These are phyloP conservation scores for Numenius phaeopus DNA, from an alignment of 2,797 vertebrate genomes.

Conservation along the genomic window DNA sequence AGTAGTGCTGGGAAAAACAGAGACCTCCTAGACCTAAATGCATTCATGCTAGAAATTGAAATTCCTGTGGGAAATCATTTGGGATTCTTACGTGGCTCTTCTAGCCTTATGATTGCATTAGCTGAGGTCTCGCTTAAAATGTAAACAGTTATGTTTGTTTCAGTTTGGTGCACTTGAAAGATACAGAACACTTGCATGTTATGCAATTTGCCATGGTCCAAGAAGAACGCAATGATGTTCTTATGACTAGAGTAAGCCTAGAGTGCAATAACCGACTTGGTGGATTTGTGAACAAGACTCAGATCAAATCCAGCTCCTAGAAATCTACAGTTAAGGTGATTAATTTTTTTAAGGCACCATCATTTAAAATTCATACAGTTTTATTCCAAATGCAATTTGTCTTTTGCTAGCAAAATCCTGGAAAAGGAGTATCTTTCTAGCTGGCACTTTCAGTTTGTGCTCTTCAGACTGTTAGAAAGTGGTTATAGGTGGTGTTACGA, in stretches of 20 bases:
- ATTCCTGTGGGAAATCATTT: neutral
- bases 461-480: neutral
- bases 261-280: neutral
- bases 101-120: neutral
- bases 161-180: neutral
- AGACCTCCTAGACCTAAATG: neutral
- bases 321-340: neutral
- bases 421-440: neutral
- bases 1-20: neutral
- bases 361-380: neutral
- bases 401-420: neutral
- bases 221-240: neutral
- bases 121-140: neutral
- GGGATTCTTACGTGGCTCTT: neutral
- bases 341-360: neutral
- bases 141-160: neutral
- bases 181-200: neutral
- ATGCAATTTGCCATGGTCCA: neutral
- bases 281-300: neutral
- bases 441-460: neutral
- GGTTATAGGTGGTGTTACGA: neutral
- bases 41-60: neutral
- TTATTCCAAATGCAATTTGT: neutral
- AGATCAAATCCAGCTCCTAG: neutral
- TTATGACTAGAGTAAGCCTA: neutral